Evolutionary conservation across 1,140 invertebrate species (phyloP), one percentile per base, ranked within the genome.

Genomic region (Rhynchophorus ferrugineus): DNA sequence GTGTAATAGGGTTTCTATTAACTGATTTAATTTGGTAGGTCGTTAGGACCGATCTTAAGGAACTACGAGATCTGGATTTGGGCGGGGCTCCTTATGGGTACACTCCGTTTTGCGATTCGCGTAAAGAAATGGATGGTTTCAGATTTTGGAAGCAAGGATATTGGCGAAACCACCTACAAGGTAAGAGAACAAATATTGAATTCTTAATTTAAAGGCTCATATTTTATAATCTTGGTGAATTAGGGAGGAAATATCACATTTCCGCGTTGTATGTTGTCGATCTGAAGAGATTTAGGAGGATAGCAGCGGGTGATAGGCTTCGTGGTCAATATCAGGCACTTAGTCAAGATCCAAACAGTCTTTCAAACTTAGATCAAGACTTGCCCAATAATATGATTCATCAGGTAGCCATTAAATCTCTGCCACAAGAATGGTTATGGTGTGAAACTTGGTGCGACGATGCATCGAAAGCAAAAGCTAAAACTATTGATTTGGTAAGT

Each of bases 351-450:
- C 91, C 91, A 0, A 95, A 95, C 69, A 89, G 85, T 73, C 75
- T 95, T 56, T 85, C 91, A 0, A 95, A 95, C 75, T 75, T 95
- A 51, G 91, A 95, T 77, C 91, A 89, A 68, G 84, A 70, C 57
- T 59, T 70, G 36, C 68, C 68, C 0, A 70, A 70, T 52, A 70
- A 70, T 70, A 99, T 99, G 97, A 98, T 99, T 55, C 96, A 99
- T 76, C 96, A 98, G 79, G 95, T 99, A 38, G 82, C 88, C 1
- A 98, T 99, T 46, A 98, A 99, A 71, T 98, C 94, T 0, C 75
- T 99, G 59, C 96, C 97, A 1, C 95, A 99, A 70, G 96, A 99
- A 66, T 99, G 97, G 96, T 73, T 99, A n/a, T 99, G 95, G 95
- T 99, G 97, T 72, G 96, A 99, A 76, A 99, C 97, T 0, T 99